phyloP scores from a whole-genome alignment of 2,888 invertebrate genomes.

The Elegia similella region DNA sequence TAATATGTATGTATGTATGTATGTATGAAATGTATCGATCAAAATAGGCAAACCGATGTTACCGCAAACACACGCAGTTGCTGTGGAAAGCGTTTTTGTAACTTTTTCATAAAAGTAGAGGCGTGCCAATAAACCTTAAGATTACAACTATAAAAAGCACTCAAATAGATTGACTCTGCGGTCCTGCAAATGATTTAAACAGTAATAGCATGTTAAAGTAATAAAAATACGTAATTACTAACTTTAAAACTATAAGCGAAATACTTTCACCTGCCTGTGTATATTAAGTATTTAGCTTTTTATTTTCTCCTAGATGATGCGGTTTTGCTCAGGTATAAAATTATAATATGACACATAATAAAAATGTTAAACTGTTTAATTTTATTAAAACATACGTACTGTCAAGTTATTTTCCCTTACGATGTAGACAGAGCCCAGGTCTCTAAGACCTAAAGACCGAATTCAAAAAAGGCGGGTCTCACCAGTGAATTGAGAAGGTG shows the following conservation, averaged over 20 bases:
- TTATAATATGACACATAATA: background rate
- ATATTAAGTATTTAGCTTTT: background rate
- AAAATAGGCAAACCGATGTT: constrained; percentile 60
- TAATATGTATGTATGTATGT: too few relatives aligned
- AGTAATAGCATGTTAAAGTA: background rate
- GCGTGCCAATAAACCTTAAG: constrained; percentile 21
- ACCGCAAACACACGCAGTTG: constrained; percentile 57
- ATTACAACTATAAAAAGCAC: constrained; percentile 23
- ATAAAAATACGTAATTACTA: background rate
- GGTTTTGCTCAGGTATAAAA: background rate
- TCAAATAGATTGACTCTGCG: constrained; percentile 26
- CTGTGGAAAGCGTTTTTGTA: constrained; percentile 58
- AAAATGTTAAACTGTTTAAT: too few relatives aligned
- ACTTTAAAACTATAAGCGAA: background rate
- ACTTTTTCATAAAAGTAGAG: constrained; percentile 33
- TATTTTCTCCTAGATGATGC: background rate
- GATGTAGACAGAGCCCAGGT: too few relatives aligned
- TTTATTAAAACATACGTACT: too few relatives aligned
- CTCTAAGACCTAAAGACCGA: too few relatives aligned
- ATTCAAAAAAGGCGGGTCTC: too few relatives aligned
- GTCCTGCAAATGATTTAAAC: constrained; percentile 17
- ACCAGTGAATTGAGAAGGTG: too few relatives aligned
- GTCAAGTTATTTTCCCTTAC: too few relatives aligned
- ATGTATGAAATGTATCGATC: constrained; percentile 50
- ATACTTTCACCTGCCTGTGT: constrained; percentile 8